A percentile compares a stretch with the other conserved stretches of the same genome.
These are phyloP conservation scores for Watsonalla binaria DNA, from an alignment of 2,888 invertebrate species.

Conservation along the genomic window DNA sequence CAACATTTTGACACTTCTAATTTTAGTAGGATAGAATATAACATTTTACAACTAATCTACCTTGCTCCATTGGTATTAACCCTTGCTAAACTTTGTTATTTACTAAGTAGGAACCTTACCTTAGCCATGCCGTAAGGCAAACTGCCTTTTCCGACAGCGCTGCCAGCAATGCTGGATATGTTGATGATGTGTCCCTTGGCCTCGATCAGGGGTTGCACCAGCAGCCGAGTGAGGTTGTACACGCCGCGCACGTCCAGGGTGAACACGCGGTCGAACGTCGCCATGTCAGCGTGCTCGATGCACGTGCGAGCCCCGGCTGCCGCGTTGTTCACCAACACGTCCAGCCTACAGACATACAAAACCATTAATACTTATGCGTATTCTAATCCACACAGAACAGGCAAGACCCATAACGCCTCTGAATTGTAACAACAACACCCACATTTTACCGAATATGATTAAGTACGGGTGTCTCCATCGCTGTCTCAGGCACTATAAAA, in stretches of 20 bases:
- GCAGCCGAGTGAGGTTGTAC: constrained; percentile 81
- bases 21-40: too few relatives aligned
- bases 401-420: too few relatives aligned
- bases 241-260: constrained; percentile 81
- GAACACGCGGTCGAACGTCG: constrained; percentile 63
- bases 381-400: too few relatives aligned
- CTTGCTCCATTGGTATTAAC: too few relatives aligned
- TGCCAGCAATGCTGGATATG: constrained; percentile 81
- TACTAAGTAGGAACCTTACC: constrained; percentile 54
- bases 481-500: too few relatives aligned
- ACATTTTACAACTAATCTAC: too few relatives aligned
- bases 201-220: constrained; percentile 82
- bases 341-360: constrained; percentile 10
- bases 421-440: too few relatives aligned
- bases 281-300: constrained; percentile 32
- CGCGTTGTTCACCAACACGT: constrained; percentile 68
- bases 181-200: constrained; percentile 84
- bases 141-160: constrained; percentile 88
- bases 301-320: constrained; percentile 66
- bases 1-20: too few relatives aligned
- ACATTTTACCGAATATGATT: too few relatives aligned
- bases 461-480: too few relatives aligned
- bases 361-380: background rate
- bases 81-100: too few relatives aligned
- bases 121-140: constrained; percentile 94